Base-by-base conservation (phyloP, 2,888 invertebrate species). In the Agriopis aurantiaria region DNA sequence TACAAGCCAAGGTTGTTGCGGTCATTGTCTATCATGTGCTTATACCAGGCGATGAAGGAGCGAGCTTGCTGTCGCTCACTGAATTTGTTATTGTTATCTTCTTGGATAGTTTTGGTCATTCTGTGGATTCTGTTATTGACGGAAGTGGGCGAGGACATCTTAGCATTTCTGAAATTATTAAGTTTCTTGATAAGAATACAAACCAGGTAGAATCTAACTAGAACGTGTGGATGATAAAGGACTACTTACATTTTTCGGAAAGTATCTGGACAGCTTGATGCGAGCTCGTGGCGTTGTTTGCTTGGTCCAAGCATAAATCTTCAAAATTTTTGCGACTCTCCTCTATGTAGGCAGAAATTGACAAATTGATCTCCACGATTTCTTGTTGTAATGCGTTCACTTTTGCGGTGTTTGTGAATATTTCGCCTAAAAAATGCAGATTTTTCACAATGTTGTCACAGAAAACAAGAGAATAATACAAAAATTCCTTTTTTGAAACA, bases 11-110 rank as follows among this genome's bases (percentile, higher is more conserved):
- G 76, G 71, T 92, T 95, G 55, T 91, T 87, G 12, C 94, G 85
- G 55, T 95, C 91, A 82, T 93, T 86, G 72, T 95, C 95, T 66
- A 93, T 88, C 88, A 95, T 89, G 33, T 85, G 87, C 75, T 92
- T 93, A 74, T 91, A 95, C 91, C 93, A 93, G 52, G 88, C 78
- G 10, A 91, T 89, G 69, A 95, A 95, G 0, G 89, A 85, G 43
- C 90, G 85, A 2, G 94, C 94, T 73, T 87, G 86, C 63, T 90
- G 88, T 0, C 83, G 85, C 68, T 88, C 87, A 0, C 76, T 78
- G 33, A 78, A 78, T 74, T 77, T 80, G 70, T 87, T 90, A 48
- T 85, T 86, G 68, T 87, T 87, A 53, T 82, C 81, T 80, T 87
- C 88, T 55, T 11, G 49, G 0, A 23, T 69, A 68, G 17, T 68